Evolutionary conservation across 2,888 invertebrate genomes (phyloP), one percentile per base, ranked within the genome.

Genomic region (Aleiodes testaceus): DNA sequence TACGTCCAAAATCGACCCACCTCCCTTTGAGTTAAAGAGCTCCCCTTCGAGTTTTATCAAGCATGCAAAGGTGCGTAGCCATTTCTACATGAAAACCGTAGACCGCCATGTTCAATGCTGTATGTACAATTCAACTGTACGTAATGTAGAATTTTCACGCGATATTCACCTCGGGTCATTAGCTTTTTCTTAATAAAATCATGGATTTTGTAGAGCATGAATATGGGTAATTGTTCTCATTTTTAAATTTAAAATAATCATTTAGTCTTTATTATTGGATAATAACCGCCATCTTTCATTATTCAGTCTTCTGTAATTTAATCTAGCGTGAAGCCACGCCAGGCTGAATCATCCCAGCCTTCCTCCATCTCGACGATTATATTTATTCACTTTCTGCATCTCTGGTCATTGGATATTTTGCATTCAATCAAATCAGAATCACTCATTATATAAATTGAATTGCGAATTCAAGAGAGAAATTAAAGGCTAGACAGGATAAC

Each of bases 321-420:
- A 63, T 63, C 63, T 63, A 63, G 20, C 63, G 63, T 63, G 63
- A 63, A 63, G 63, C 63, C 63, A 63, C 63, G 45, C 63, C 63
- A 63, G 44, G 2, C 63, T 22, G 44, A 9, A 63, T 63, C 45
- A 44, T n/a, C 63, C n/a, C 22, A 44, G 44, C 14, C 5, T 14
- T 16, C 6, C 9, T 47, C 9, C 16, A 47, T 47, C 16, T 16
- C 16, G 14, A n/a, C 12, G 12, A 18, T 20, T 44, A 20, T 61
- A 14, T 44, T 18, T 5, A 16, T 42, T 45, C 18, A 2, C 7
- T 22, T 20, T 14, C n/a, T 20, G 11, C 11, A 45, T 61, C 18
- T 61, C 18, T n/a, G n/a, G n/a, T n/a, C 36, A 61, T 61, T 44
- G 36, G n/a, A n/a, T n/a, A n/a, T n/a, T n/a, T n/a, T n/a, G 26